Evolutionary conservation across 2,113 vertebrate species (phyloP), one percentile per base, ranked within the genome.

Genomic region (Osmerus eperlanus): DNA sequence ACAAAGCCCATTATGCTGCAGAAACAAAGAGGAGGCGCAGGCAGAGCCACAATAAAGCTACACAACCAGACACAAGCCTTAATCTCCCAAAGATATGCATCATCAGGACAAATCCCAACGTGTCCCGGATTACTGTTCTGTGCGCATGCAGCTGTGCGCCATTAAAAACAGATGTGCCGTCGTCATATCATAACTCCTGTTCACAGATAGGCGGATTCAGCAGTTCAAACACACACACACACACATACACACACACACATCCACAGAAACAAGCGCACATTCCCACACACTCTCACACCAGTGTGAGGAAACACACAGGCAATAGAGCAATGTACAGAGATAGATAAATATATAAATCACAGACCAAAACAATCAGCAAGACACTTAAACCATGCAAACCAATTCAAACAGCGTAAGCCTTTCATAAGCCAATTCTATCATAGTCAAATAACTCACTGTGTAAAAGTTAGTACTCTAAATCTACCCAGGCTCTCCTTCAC

Each of bases 41-140:
- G 68, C 86, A 76, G 75, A 81, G 87, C 65, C 47, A 73, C 58
- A 72, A 79, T 67, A 83, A 80, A 78, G 73, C 63, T 72, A 18
- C 32, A 65, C 12, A 23, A 18, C 18, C 36, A 65, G n/a, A 41
- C 64, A 51, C 32, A 51, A 41, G 41, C 16, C 81, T 85, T 92
- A 92, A 92, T 91, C 90, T 89, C 75, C 77, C 79, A 76, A 83
- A 90, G 89, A 91, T 89, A 85, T 83, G 82, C 84, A 91, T 91
- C 89, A 89, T 89, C 87, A 80, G 78, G 85, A 73, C 83, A 90
- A 90, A 91, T 91, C 89, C 88, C 77, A 82, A 72, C 41, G 71
- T 86, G 84, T 82, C 77, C 70, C 9, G 74, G 87, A 89, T 92
- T 90, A 89, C 80, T 77, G 77, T 70, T 78, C 79, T 75, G 73